A percentile compares a stretch with the other conserved stretches of the same genome.
Evolutionary conservation across 2,113 vertebrate species (phyloP).

Genomic region (Ondatra zibethicus): DNA sequence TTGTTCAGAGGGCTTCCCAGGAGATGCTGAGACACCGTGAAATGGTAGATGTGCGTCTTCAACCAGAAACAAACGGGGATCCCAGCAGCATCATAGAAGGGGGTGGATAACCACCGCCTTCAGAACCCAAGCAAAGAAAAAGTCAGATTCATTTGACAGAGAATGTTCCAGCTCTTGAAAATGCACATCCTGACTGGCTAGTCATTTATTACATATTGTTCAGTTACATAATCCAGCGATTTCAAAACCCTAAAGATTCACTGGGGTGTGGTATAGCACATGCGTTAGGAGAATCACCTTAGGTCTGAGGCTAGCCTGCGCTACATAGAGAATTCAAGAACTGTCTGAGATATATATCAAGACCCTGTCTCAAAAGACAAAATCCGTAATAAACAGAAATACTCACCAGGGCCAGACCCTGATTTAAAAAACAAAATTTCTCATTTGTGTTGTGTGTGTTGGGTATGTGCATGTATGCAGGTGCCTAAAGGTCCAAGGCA

Average conservation of each 20-base stretch:
- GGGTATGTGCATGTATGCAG: no score
- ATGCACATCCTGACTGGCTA: background rate
- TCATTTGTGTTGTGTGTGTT: background rate
- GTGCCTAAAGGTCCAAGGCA: background rate
- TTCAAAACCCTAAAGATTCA: background rate
- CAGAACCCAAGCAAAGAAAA: background rate
- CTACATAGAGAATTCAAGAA: background rate
- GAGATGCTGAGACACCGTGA: background rate
- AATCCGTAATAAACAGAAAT: background rate
- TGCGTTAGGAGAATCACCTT: background rate
- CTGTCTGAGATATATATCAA: background rate
- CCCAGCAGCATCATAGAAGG: background rate
- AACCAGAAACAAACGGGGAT: background rate
- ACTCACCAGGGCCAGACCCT: background rate
- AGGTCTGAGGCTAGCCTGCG: background rate
- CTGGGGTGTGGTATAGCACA: background rate
- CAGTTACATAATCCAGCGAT: background rate
- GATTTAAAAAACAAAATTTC: background rate
- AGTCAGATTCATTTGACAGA: background rate
- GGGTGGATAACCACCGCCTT: background rate
- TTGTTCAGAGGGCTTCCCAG: background rate
- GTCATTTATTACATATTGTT: background rate
- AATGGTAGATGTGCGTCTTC: background rate
- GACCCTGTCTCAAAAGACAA: background rate
- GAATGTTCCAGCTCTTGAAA: background rate